Conservation (phyloP, 53 echinoderm and acorn worm species). For the Pentamera pediparva region DNA sequence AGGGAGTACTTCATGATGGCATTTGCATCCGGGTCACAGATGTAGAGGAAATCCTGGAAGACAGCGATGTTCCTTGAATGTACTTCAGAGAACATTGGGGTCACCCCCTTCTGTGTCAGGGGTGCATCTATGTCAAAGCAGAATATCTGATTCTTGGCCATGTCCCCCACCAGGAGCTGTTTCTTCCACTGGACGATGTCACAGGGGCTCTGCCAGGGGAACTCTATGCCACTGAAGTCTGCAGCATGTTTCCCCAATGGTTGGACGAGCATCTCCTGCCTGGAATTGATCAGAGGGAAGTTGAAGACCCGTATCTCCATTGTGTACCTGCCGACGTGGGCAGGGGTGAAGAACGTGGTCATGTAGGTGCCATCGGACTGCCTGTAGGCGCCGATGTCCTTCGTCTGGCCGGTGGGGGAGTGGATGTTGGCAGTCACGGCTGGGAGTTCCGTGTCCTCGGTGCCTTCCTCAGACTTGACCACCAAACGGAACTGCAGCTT, state of each 20-base stretch:
- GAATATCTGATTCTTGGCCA: constrained; percentile 8
- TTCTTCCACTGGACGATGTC: constrained; percentile 31
- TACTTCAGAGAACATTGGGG: constrained; percentile 1
- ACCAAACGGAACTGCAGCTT: constrained; percentile 15
- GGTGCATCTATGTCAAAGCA: background rate
- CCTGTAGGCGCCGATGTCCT: constrained; percentile 21
- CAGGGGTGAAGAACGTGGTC: constrained; percentile 23
- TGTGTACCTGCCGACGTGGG: constrained; percentile 23
- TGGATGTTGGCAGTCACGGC: constrained; percentile 24
- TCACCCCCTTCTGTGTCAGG: background rate
- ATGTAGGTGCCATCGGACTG: constrained; percentile 19
- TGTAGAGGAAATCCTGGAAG: background rate
- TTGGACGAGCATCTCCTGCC: constrained; percentile 22
- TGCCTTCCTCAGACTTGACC: background rate
- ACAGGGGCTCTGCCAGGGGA: constrained; percentile 30
- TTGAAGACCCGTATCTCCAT: constrained; percentile 31
- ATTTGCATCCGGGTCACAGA: constrained; percentile 29
- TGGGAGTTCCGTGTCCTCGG: background rate
- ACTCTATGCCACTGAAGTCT: constrained; percentile 2
- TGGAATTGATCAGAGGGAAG: constrained; percentile 14
- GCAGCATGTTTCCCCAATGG: background rate
- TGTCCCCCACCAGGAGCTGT: constrained; percentile 3
- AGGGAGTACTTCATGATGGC: constrained; percentile 27
- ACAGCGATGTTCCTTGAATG: constrained; percentile 15
- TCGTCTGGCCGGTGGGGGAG: constrained; percentile 17